Evolutionary conservation across 2,797 vertebrate species (phyloP).

Genomic region (Gymnopithys bicolor): DNA sequence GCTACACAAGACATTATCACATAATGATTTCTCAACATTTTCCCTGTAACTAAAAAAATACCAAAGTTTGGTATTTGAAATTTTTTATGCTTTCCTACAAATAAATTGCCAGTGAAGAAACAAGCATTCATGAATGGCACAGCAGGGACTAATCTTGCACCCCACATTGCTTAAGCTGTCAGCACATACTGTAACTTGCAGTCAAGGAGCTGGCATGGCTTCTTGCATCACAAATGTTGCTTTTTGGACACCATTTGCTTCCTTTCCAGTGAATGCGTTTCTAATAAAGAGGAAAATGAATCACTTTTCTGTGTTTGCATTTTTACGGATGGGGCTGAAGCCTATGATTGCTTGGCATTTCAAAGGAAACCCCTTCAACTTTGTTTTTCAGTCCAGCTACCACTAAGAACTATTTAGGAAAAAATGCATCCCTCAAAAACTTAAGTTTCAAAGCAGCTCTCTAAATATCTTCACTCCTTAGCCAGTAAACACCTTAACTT

Average conservation of each 20-base stretch:
- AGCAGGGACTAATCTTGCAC: background rate
- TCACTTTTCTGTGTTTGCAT: background rate
- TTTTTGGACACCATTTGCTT: background rate
- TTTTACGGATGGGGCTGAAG: background rate
- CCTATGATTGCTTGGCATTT: background rate
- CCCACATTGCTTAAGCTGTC: background rate
- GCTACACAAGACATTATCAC: rapidly evolving
- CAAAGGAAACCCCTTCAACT: background rate
- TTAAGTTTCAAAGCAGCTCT: background rate
- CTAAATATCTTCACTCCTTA: background rate
- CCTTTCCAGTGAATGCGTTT: background rate
- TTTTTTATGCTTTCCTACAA: background rate
- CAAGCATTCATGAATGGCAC: background rate
- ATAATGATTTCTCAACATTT: background rate
- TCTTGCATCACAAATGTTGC: background rate
- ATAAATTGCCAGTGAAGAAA: background rate
- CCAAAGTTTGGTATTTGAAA: background rate
- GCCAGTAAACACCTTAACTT: background rate
- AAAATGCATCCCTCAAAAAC: background rate
- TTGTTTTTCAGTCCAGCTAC: background rate
- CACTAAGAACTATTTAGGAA: background rate
- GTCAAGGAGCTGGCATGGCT: background rate
- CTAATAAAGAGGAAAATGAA: background rate
- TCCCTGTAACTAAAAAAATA: background rate
- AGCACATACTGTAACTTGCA: background rate